A percentile compares a stretch with the other conserved stretches of the same genome.
Evolutionary conservation across 1,140 invertebrate genomes (phyloP).

Genomic region (Drosophila suzukii): DNA sequence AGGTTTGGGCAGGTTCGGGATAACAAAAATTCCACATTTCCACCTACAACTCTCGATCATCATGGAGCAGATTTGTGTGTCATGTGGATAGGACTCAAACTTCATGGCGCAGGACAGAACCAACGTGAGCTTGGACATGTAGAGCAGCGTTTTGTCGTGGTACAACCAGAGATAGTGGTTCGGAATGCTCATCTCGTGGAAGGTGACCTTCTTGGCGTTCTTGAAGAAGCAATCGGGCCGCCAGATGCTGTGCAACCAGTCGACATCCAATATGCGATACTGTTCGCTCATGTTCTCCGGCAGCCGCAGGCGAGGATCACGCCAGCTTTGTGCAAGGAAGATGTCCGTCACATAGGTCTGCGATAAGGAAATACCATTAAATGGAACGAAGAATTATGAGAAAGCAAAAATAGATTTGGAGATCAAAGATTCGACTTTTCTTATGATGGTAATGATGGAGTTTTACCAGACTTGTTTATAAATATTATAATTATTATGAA

Average conservation of each 20-base stretch:
- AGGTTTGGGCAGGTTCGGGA: background rate
- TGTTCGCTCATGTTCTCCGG: conserved; percentile 97
- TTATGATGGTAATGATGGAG: too few relatives aligned
- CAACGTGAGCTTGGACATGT: conserved; percentile 96
- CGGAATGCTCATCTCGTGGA: conserved; percentile 97
- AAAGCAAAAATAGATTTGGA: too few relatives aligned
- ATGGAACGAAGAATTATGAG: too few relatives aligned
- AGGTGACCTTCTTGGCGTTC: conserved; percentile 96
- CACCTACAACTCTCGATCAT: conserved; percentile 95
- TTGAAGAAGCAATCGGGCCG: conserved; percentile 96
- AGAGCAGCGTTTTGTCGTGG: conserved; percentile 94
- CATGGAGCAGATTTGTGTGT: conserved; percentile 95
- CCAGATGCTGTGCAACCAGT: conserved; percentile 96
- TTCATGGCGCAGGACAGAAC: conserved; percentile 96
- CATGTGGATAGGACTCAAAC: conserved; percentile 95
- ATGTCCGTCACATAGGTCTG: conserved; percentile 97
- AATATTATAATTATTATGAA: too few relatives aligned
- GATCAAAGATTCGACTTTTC: too few relatives aligned
- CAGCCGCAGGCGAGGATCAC: conserved; percentile 92
- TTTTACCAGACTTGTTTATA: too few relatives aligned
- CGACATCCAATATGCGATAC: conserved; percentile 94
- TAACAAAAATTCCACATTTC: background rate
- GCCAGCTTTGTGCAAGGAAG: conserved; percentile 96
- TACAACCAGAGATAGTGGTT: conserved; percentile 97
- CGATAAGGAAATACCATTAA: background rate